phyloP scores from a whole-genome alignment of 2,113 vertebrate species.

The Erinaceus europaeus region DNA sequence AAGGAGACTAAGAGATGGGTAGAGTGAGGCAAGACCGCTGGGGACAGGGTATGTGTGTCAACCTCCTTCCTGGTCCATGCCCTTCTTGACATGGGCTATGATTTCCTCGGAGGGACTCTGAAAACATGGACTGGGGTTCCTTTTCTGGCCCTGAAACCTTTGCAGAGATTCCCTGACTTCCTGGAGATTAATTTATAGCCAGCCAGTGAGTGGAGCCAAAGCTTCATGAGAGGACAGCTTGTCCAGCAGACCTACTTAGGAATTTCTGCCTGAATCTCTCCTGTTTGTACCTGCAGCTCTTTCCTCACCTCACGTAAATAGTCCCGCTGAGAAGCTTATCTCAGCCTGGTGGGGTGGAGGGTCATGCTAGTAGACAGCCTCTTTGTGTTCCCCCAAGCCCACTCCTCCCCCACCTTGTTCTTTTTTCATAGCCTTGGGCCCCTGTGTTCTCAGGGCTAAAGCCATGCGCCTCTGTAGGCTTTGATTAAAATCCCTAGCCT shows the following conservation, averaged over 20 bases:
- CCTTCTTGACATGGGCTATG: not conserved
- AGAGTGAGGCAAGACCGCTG: accelerated
- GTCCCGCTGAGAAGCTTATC: conserved; percentile 66
- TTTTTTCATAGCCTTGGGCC: conserved; percentile 11
- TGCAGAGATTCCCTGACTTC: not conserved
- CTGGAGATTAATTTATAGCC: conserved; percentile 72
- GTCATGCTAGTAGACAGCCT: conserved; percentile 51
- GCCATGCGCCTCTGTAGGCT: not conserved
- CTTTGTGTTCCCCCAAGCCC: conserved; percentile 27
- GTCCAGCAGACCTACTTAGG: conserved; percentile 22
- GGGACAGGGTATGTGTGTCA: not conserved
- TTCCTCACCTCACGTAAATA: conserved; percentile 63
- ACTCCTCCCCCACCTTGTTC: not conserved
- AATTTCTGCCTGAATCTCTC: conserved; percentile 56
- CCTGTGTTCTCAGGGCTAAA: conserved; percentile 17
- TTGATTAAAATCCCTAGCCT: conserved; percentile 39
- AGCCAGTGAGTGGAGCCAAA: conserved; percentile 86
- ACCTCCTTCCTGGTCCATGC: not conserved
- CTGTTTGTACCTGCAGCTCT: conserved; percentile 58
- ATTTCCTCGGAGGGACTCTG: not conserved
- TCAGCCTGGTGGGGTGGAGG: conserved; percentile 55
- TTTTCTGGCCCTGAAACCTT: not conserved
- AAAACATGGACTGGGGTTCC: not conserved
- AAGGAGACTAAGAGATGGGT: not conserved
- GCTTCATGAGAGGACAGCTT: conserved; percentile 60